Conservation (phyloP, 2,797 vertebrate species). For the Crax fasciolata region DNA sequence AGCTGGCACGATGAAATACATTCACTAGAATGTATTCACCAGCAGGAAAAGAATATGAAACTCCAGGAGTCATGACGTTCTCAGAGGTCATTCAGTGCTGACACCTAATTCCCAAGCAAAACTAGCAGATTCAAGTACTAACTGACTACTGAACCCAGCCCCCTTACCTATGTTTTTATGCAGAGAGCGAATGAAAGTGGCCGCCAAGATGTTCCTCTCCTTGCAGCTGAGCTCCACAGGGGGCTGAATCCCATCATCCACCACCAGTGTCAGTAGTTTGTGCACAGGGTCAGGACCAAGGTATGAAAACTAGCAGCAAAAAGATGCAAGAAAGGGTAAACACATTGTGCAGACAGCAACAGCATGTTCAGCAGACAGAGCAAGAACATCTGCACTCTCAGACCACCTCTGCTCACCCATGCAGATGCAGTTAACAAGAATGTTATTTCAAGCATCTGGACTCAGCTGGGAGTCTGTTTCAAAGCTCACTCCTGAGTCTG, state of each 20-base stretch:
- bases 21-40: slow-evolving; percentile 20
- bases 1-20: background rate
- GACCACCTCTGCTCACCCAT: slow-evolving; percentile 5
- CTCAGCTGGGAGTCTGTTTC: slow-evolving; percentile 8
- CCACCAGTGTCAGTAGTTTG: slow-evolving; percentile 94
- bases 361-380: slow-evolving; percentile 19
- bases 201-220: slow-evolving; percentile 98
- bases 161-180: slow-evolving; percentile 97
- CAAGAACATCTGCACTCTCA: slow-evolving; percentile 12
- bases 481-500: background rate
- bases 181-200: slow-evolving; percentile 97
- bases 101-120: background rate
- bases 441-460: background rate
- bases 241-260: slow-evolving; percentile 98
- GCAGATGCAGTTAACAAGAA: slow-evolving; percentile 29
- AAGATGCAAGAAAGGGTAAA: slow-evolving; percentile 69
- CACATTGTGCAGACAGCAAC: slow-evolving; percentile 43
- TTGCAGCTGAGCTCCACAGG: slow-evolving; percentile 99
- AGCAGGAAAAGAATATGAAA: background rate
- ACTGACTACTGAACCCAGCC: background rate
- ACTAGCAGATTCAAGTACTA: background rate
- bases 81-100: slow-evolving; percentile 15
- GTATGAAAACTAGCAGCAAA: slow-evolving; percentile 92
- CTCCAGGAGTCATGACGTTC: background rate
- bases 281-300: slow-evolving; percentile 95